Conservation (phyloP, 2,797 vertebrate genomes). For the Oreortyx pictus region DNA sequence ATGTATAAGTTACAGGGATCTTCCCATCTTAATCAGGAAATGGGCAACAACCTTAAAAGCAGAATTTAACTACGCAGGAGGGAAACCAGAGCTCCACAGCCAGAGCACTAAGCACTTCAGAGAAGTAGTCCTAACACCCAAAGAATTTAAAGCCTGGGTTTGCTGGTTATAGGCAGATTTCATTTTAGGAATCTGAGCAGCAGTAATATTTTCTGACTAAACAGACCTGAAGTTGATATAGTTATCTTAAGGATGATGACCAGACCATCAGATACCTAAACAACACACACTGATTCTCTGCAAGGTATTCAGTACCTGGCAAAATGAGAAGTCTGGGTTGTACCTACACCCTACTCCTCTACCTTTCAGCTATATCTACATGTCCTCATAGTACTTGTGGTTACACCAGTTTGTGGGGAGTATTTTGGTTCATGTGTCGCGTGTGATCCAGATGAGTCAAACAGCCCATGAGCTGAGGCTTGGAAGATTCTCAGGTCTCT, state of each 20-base stretch:
- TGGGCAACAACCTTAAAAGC: not conserved
- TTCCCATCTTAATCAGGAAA: not conserved
- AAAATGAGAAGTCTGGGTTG: not conserved
- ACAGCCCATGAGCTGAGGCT: not conserved
- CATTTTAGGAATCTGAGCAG: not conserved
- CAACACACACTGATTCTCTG: not conserved
- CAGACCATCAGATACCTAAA: not conserved
- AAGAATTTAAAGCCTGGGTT: not conserved
- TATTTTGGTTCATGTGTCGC: not conserved
- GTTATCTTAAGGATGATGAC: not conserved
- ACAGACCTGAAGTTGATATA: not conserved
- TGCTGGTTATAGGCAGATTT: rapidly evolving
- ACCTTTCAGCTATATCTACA: not conserved
- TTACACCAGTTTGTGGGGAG: not conserved
- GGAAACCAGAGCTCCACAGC: not conserved
- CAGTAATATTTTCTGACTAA: not conserved
- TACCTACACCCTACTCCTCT: not conserved
- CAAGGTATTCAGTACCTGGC: not conserved
- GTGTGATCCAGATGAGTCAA: not conserved
- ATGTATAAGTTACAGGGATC: not conserved
- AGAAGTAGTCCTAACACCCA: not conserved
- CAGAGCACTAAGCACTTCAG: not conserved
- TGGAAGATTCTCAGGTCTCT: not conserved
- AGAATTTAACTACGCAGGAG: not conserved
- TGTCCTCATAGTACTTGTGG: not conserved